phyloP scores from a whole-genome alignment of 2,113 vertebrate genomes.

The Prinia subflava region DNA sequence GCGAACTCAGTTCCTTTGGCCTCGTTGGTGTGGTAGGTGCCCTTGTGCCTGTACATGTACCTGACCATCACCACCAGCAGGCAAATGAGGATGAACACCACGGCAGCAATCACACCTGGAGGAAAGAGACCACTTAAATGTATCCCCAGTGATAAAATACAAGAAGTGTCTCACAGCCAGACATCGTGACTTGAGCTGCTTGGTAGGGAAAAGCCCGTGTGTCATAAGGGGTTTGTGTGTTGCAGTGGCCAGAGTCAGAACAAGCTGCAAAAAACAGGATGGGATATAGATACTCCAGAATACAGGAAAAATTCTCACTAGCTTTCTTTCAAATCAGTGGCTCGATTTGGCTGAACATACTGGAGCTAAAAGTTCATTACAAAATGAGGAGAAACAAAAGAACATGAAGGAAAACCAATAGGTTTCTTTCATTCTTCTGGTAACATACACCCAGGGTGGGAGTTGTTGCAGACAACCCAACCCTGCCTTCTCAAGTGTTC shows the following conservation, averaged over 20 bases:
- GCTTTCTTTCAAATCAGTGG: neutral
- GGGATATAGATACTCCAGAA: neutral
- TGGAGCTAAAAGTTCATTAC: neutral
- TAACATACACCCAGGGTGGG: fast-evolving
- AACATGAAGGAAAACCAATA: neutral
- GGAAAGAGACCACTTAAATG: neutral
- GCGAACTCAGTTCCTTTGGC: constrained; percentile 87
- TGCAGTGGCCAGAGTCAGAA: neutral
- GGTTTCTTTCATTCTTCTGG: neutral
- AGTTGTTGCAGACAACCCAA: neutral
- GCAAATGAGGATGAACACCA: constrained; percentile 76
- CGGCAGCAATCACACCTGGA: constrained; percentile 72
- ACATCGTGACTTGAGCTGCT: neutral
- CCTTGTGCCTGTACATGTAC: constrained; percentile 77
- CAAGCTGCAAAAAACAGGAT: neutral
- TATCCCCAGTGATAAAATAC: neutral
- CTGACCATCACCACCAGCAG: constrained; percentile 69
- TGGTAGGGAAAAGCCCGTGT: neutral
- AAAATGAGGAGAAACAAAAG: neutral
- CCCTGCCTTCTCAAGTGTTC: neutral
- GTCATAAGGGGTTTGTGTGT: neutral
- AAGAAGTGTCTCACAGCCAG: neutral
- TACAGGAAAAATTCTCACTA: neutral
- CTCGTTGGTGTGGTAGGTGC: constrained; percentile 83
- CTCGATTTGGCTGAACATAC: neutral